Percentiles rank a stretch among this genome's conserved stretches.
phyloP scores from a whole-genome alignment of 2,888 invertebrate species.

The Clostera curtula region DNA sequence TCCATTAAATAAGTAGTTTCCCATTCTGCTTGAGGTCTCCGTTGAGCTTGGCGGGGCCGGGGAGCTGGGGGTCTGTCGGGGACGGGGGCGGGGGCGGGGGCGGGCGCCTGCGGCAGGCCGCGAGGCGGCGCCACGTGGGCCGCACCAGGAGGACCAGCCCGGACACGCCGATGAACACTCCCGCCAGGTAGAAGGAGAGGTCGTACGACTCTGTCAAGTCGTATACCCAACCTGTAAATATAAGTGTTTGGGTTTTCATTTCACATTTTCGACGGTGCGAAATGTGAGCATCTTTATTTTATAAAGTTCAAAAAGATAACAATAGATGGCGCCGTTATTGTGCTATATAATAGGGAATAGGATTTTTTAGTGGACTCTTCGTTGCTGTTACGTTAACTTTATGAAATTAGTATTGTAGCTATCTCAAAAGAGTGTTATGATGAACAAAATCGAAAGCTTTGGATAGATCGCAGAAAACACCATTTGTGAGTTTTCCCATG shows the following conservation, averaged over 20 bases:
- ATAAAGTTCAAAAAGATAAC: no score
- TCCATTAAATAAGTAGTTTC: slow-evolving; percentile 15
- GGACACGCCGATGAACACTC: slow-evolving; percentile 85
- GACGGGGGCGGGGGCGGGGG: slow-evolving; percentile 1
- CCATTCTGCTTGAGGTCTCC: slow-evolving; percentile 35
- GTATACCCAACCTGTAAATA: slow-evolving; percentile 82
- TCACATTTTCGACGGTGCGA: no score
- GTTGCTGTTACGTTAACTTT: no score
- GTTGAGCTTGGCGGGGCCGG: slow-evolving; percentile 13
- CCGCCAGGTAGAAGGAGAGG: slow-evolving; percentile 87
- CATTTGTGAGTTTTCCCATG: no score
- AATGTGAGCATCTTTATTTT: no score
- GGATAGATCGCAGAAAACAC: no score
- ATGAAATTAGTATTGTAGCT: no score
- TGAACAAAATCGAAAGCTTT: no score
- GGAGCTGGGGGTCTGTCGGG: neutral
- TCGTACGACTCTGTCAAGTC: slow-evolving; percentile 86
- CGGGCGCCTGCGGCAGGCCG: slow-evolving; percentile 8
- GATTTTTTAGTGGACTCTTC: neutral
- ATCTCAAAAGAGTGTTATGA: no score
- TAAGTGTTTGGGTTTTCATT: no score
- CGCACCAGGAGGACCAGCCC: slow-evolving; percentile 75
- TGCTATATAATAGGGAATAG: no score
- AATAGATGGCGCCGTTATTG: no score
- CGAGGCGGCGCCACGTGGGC: slow-evolving; percentile 31